Conservation (phyloP, 2,113 vertebrate genomes). For the Phoenicopterus ruber region DNA sequence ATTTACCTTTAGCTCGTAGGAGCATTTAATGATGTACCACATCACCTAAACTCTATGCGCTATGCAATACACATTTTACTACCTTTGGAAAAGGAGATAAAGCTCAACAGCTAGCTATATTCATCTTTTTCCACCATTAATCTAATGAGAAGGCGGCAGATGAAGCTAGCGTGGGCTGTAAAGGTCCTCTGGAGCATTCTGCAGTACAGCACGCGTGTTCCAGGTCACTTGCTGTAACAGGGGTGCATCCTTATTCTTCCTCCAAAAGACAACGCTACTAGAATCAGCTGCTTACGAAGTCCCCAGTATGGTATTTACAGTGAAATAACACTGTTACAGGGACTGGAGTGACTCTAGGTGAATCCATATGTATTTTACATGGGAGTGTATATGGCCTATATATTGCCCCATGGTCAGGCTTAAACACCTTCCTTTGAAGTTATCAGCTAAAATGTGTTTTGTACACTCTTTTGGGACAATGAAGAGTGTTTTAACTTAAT, state of each 20-base stretch:
- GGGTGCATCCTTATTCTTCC: not conserved
- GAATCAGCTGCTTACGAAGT: not conserved
- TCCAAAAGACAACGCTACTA: not conserved
- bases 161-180: not conserved
- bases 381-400: not conserved
- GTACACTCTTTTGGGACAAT: not conserved
- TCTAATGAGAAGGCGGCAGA: not conserved
- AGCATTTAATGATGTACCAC: not conserved
- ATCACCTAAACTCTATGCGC: not conserved
- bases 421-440: not conserved
- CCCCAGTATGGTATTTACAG: not conserved
- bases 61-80: not conserved
- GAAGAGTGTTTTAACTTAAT: not conserved
- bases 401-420: not conserved
- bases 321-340: not conserved
- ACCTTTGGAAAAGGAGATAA: not conserved
- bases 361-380: not conserved
- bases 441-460: not conserved
- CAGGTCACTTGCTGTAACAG: not conserved
- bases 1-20: not conserved
- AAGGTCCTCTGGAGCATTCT: not conserved
- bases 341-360: not conserved
- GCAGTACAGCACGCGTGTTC: rapidly evolving
- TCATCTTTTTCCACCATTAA: not conserved
- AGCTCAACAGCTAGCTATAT: not conserved